These are phyloP conservation scores for Halcyon badia DNA, from an alignment of 2,797 vertebrate genomes.

Conservation along the genomic window DNA sequence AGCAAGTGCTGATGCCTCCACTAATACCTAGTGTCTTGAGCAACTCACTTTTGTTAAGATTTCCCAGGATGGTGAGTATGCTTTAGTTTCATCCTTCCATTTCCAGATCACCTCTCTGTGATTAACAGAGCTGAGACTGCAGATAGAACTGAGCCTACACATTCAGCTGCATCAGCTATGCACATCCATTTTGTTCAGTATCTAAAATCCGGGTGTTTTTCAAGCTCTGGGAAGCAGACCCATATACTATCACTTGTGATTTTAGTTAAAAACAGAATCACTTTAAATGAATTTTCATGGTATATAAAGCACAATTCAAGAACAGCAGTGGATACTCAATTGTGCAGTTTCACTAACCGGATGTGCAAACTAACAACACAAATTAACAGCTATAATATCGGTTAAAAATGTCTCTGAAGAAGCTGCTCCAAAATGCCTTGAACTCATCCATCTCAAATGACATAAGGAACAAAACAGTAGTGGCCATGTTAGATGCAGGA, in stretches of 20 bases:
- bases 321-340: neutral
- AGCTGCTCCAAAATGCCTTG: neutral
- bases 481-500: neutral
- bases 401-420: neutral
- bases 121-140: slow-evolving; percentile 40
- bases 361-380: neutral
- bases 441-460: neutral
- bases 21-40: slow-evolving; percentile 23
- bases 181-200: slow-evolving; percentile 24
- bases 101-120: slow-evolving; percentile 49
- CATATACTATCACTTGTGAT: neutral
- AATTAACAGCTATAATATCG: neutral
- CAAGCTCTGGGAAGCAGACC: neutral
- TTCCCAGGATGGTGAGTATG: slow-evolving; percentile 42
- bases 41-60: slow-evolving; percentile 67
- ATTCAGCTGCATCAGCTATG: neutral
- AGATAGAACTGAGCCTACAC: slow-evolving; percentile 15
- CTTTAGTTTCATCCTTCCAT: slow-evolving; percentile 36
- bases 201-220: neutral
- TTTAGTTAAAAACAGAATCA: neutral
- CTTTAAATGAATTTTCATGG: neutral
- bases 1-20: slow-evolving; percentile 32
- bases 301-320: neutral
- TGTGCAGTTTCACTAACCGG: neutral
- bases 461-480: neutral